Evolutionary conservation across 2,797 vertebrate species (phyloP).

Genomic region (Florisuga fusca): DNA sequence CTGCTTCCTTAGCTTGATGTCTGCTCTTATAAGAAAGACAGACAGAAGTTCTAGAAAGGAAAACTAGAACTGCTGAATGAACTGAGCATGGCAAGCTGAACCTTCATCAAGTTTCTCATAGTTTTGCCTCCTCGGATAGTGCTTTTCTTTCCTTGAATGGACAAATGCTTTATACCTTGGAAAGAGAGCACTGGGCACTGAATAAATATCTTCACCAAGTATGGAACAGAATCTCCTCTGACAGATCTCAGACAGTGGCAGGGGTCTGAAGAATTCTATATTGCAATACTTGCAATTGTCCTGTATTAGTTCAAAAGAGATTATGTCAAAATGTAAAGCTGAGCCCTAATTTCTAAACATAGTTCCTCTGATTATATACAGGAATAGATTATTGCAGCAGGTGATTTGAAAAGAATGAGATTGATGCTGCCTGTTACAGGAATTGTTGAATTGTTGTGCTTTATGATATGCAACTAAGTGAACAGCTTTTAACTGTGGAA

Average conservation of each 20-base stretch:
- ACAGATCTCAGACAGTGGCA: background rate
- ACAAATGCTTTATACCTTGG: rapidly evolving
- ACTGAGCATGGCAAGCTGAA: constrained; percentile 1
- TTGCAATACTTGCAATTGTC: background rate
- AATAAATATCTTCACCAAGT: constrained; percentile 5
- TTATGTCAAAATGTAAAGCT: background rate
- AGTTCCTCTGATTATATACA: background rate
- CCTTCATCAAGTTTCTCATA: background rate
- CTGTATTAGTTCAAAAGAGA: background rate
- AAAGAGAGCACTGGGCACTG: background rate
- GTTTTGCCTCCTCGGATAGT: background rate
- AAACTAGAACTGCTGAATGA: constrained; percentile 28
- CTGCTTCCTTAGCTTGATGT: background rate
- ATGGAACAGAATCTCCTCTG: background rate
- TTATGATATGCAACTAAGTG: background rate
- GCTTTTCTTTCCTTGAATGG: background rate
- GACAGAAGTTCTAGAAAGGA: background rate
- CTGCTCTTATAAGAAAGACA: background rate
- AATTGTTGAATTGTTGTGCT: background rate
- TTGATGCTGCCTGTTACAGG: background rate
- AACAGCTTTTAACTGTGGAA: background rate
- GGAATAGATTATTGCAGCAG: background rate
- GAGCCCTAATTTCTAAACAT: background rate
- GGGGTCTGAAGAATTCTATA: background rate
- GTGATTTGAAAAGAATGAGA: background rate